Percentiles rank a stretch among this genome's conserved stretches.
phyloP scores from a whole-genome alignment of 2,113 vertebrate species.

The Microtus montanus region DNA sequence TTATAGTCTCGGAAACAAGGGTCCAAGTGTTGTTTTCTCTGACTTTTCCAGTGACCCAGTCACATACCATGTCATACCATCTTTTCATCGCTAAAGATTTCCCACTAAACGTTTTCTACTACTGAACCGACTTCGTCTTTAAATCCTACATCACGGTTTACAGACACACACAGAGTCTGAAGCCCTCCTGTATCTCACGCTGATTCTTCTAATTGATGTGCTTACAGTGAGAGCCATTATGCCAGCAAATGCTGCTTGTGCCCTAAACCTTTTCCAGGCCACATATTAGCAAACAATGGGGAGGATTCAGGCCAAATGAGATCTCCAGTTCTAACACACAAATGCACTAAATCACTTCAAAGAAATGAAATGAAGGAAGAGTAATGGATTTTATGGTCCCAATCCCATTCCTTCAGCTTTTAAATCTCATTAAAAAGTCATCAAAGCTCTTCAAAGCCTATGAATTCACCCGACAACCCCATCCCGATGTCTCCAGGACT shows the following conservation, averaged over 20 bases:
- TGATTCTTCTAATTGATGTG: constrained; percentile 58
- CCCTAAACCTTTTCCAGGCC: constrained; percentile 51
- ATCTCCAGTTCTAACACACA: constrained; percentile 62
- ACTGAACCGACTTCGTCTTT: constrained; percentile 27
- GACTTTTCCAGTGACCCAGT: background rate
- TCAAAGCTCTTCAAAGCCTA: constrained; percentile 84
- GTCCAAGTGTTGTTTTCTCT: constrained; percentile 12
- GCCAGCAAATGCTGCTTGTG: constrained; percentile 36
- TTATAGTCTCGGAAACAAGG: constrained; percentile 41
- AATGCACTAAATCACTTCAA: constrained; percentile 74
- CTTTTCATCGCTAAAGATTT: constrained; percentile 24
- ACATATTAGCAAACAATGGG: constrained; percentile 68
- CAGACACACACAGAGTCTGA: constrained; percentile 34
- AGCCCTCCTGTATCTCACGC: background rate
- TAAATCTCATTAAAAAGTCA: constrained; percentile 80
- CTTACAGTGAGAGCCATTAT: constrained; percentile 17
- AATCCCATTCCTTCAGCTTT: constrained; percentile 77
- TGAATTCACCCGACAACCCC: constrained; percentile 78
- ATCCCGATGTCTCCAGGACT: constrained; percentile 32
- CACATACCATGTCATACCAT: background rate
- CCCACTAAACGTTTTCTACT: constrained; percentile 30
- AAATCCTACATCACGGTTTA: constrained; percentile 36
- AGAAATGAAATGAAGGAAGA: constrained; percentile 73
- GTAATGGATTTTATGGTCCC: constrained; percentile 77
- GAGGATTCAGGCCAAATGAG: constrained; percentile 61